Conservation (phyloP, 2,797 vertebrate genomes). For the Micrastur ruficollis region DNA sequence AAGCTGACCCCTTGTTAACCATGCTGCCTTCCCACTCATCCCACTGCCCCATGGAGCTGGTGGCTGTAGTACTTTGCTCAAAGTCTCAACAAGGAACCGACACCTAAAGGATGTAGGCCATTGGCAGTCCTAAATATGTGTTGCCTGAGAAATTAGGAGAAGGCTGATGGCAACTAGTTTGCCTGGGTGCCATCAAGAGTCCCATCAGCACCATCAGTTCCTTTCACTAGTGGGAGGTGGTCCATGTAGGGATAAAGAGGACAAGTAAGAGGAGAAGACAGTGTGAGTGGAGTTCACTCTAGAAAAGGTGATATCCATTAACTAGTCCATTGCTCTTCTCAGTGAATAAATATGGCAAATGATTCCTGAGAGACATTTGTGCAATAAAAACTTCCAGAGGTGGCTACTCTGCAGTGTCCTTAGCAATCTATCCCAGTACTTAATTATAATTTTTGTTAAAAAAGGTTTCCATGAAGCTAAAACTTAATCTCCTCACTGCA, state of each 20-base stretch:
- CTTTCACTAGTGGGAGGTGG: neutral
- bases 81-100: neutral
- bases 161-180: neutral
- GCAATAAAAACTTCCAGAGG: neutral
- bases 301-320: neutral
- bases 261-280: neutral
- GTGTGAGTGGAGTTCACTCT: neutral
- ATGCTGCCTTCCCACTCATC: neutral
- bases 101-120: neutral
- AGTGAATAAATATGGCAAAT: accelerated
- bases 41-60: neutral
- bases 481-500: neutral
- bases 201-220: neutral
- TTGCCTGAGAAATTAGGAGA: neutral
- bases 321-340: neutral
- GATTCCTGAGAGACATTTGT: neutral
- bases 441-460: neutral
- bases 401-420: neutral
- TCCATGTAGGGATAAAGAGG: neutral
- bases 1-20: neutral
- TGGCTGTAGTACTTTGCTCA: neutral
- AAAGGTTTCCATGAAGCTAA: neutral
- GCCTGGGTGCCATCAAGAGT: neutral
- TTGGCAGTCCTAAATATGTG: neutral
- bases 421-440: neutral